Percentiles rank a stretch among this genome's conserved stretches.
These are phyloP conservation scores for Drosophila nr. medialis DNA, from an alignment of 2,888 invertebrate genomes.

Conservation along the genomic window DNA sequence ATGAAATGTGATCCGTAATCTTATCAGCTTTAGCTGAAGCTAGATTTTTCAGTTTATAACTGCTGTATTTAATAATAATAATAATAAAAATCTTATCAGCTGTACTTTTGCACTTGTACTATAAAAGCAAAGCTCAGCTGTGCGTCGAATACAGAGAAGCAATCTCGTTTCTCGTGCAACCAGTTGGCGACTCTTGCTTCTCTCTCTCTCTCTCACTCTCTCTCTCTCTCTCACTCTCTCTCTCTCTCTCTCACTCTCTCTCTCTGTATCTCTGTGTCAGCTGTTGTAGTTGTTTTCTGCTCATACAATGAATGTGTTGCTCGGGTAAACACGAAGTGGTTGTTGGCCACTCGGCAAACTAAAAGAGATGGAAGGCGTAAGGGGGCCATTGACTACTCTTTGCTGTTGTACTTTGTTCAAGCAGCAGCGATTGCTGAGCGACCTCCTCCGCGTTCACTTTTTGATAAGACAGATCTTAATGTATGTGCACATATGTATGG, in stretches of 20 bases:
- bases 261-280: not conserved
- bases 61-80: not conserved
- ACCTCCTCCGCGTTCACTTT: slow-evolving; percentile 32
- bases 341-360: slow-evolving; percentile 11
- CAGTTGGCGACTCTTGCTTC: not conserved
- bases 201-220: not conserved
- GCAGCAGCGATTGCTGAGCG: slow-evolving; percentile 33
- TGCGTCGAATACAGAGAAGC: not conserved
- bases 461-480: slow-evolving; percentile 34
- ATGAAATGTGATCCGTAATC: slow-evolving; percentile 1
- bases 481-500: too few relatives aligned
- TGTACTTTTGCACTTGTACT: not conserved
- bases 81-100: not conserved
- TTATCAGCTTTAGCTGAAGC: slow-evolving; percentile 1
- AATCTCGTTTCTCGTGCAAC: not conserved
- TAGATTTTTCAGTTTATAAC: not conserved
- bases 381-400: not conserved
- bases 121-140: not conserved
- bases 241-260: not conserved
- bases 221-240: not conserved
- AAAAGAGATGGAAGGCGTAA: not conserved
- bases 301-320: not conserved
- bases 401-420: slow-evolving; percentile 44
- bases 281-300: not conserved
- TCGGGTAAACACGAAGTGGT: slow-evolving; percentile 1